Evolutionary conservation across 2,113 vertebrate genomes (phyloP).

Genomic region (Thamnaconus septentrionalis): DNA sequence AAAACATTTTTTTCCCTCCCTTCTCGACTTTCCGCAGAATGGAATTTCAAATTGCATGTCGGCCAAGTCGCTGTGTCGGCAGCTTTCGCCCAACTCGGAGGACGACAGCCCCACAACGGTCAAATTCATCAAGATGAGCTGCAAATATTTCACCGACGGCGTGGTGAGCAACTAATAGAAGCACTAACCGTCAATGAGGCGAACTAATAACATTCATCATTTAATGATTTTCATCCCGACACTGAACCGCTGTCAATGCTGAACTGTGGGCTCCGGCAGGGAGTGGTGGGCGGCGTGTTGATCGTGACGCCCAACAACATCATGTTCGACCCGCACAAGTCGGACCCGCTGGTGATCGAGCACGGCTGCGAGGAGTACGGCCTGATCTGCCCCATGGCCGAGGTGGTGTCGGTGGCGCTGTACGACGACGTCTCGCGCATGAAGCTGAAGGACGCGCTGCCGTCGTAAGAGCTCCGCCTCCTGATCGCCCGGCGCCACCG

Average conservation of each 20-base stretch:
- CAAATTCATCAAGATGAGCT: conserved; percentile 99
- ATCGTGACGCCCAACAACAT: conserved; percentile 99
- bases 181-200: too few relatives aligned
- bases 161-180: conserved; percentile 78
- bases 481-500: too few relatives aligned
- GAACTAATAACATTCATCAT: too few relatives aligned
- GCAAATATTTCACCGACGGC: conserved; percentile 97
- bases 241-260: too few relatives aligned
- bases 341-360: conserved; percentile 96
- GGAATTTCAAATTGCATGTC: conserved; percentile 79
- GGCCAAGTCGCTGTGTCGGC: conserved; percentile 80
- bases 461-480: conserved; percentile 85
- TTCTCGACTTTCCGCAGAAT: conserved; percentile 72
- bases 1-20: conserved; percentile 2
- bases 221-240: too few relatives aligned
- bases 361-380: conserved; percentile 98
- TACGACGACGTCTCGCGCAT: conserved; percentile 97
- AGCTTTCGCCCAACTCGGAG: conserved; percentile 91
- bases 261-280: conserved; percentile 67
- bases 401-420: conserved; percentile 92
- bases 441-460: conserved; percentile 95
- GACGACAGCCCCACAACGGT: conserved; percentile 86
- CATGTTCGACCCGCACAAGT: conserved; percentile 99
- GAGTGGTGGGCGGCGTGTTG: conserved; percentile 96
- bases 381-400: conserved; percentile 96